A percentile compares a stretch with the other conserved stretches of the same genome.
Conservation (phyloP, 2,888 invertebrate genomes). For the Philaethria dido region DNA sequence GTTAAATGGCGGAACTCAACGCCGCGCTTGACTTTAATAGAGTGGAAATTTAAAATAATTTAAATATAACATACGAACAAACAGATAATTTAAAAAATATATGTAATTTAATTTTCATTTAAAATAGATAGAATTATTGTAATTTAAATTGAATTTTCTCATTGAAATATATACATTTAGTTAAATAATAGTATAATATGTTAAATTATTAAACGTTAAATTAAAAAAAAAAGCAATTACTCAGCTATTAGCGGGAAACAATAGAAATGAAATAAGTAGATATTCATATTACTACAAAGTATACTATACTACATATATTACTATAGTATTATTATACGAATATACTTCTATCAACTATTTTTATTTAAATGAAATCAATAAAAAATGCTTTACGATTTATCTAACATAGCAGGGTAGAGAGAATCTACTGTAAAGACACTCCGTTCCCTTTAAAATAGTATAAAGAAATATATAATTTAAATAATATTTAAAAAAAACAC, state of each 20-base stretch:
- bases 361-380: too few relatives aligned
- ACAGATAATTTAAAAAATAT: not conserved
- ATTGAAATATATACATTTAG: not conserved
- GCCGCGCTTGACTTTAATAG: too few relatives aligned
- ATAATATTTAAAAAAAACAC: too few relatives aligned
- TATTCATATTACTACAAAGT: not conserved
- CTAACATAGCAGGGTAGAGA: too few relatives aligned
- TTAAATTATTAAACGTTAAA: not conserved
- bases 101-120: not conserved
- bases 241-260: not conserved
- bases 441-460: too few relatives aligned
- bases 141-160: conserved; percentile 3
- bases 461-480: too few relatives aligned
- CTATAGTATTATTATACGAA: too few relatives aligned
- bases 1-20: too few relatives aligned
- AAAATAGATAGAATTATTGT: not conserved
- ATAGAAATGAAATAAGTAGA: not conserved
- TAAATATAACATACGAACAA: not conserved
- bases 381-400: too few relatives aligned
- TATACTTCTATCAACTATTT: too few relatives aligned
- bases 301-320: not conserved
- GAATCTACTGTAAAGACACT: too few relatives aligned
- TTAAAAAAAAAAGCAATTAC: not conserved
- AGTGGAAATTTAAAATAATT: too few relatives aligned
- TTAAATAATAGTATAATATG: not conserved